Evolutionary conservation across 2,113 vertebrate genomes (phyloP).

Genomic region (Haliaeetus leucogaster): DNA sequence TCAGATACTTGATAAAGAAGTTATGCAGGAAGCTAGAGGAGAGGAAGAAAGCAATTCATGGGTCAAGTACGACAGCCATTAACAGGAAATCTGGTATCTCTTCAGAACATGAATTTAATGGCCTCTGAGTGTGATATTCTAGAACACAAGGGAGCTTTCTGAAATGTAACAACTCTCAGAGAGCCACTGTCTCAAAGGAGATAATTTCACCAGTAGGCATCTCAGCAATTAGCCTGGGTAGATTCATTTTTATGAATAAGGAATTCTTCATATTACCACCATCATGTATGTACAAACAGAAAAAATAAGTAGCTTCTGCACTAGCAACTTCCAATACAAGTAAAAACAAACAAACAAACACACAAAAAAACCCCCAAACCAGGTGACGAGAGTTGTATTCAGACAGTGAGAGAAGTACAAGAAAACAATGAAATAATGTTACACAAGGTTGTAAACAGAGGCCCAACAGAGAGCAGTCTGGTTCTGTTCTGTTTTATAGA

Average conservation of each 20-base stretch:
- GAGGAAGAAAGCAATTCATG: not conserved
- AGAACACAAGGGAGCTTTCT: not conserved
- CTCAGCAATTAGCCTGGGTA: not conserved
- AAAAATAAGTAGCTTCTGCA: not conserved
- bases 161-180: not conserved
- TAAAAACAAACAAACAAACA: not conserved
- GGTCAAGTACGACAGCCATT: not conserved
- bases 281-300: not conserved
- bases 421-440: not conserved
- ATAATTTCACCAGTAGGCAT: not conserved
- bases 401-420: not conserved
- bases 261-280: not conserved
- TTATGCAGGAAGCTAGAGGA: conserved; percentile 65
- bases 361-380: not conserved
- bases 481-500: not conserved
- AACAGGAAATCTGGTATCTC: not conserved
- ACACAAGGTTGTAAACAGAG: not conserved
- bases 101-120: not conserved
- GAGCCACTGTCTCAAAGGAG: not conserved
- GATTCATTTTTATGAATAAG: not conserved
- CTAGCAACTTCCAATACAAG: not conserved
- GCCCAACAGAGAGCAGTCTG: not conserved
- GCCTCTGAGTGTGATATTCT: not conserved
- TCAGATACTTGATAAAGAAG: conserved; percentile 69
- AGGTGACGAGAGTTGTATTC: not conserved